Evolutionary conservation across 2,113 vertebrate species (phyloP).

Genomic region (Oxygymnocypris stewartii): DNA sequence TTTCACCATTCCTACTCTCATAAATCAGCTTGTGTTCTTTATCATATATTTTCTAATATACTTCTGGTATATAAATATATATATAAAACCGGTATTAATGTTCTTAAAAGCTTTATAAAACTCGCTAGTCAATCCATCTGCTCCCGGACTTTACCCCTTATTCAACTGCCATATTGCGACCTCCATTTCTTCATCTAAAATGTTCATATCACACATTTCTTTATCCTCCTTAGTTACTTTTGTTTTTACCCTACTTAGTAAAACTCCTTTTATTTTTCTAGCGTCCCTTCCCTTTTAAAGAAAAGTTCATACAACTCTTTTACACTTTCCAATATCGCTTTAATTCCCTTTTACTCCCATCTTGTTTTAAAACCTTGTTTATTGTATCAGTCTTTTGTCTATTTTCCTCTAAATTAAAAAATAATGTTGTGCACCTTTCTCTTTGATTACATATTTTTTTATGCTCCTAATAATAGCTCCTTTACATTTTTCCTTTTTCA

Average conservation of each 20-base stretch:
- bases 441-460: no score
- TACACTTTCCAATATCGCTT: background rate
- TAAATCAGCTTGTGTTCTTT: background rate
- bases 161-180: background rate
- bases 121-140: background rate
- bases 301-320: background rate
- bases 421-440: no score
- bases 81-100: background rate
- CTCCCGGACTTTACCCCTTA: background rate
- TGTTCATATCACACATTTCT: no score
- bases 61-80: no score
- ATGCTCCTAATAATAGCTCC: background rate
- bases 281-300: background rate
- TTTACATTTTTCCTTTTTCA: constrained; percentile 1
- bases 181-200: background rate
- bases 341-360: no score
- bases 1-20: background rate
- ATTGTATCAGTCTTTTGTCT: no score
- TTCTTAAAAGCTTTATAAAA: background rate
- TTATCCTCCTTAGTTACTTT: background rate
- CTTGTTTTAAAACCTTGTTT: no score
- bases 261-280: background rate
- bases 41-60: no score
- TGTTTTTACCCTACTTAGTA: background rate
- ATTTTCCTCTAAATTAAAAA: no score